Base-by-base conservation (phyloP, 2,113 vertebrate species). In the Sylvia atricapilla region DNA sequence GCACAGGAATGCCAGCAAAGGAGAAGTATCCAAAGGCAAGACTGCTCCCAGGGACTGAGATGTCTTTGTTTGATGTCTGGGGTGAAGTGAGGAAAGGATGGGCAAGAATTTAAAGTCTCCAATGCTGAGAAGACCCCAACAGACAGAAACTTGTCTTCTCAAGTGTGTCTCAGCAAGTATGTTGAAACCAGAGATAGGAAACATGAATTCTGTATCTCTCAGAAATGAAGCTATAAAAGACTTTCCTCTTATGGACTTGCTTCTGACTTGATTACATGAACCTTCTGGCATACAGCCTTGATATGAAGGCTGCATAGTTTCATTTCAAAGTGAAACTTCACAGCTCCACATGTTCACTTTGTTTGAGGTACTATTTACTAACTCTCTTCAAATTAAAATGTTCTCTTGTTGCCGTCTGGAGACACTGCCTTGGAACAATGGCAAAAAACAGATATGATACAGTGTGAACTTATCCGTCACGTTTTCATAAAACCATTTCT, bases 261-360 rank as follows among this genome's bases (percentile, higher is more conserved):
- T 93, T 85, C 59, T 80, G 85, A 44, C 72, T 92, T 96, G 90
- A 88, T 89, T 90, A 93, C 64, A 90, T 23, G 76, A 92, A 90
- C 73, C 41, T 92, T 60, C 62, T 95, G 90, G 88, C 92, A 92
- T 2, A 8, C 2, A 4, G 80, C 76, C 94, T 89, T 87, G 70
- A 87, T 81, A 82, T 91, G 80, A 89, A 92, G 66, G 84, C 74
- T 91, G 86, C 70, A 82, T 33, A 78, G 24, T 69, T 96, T 93
- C 53, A 92, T 75, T 90, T 95, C 86, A 75, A 92, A 94, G 76
- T 89, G 86, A 94, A 96, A 94, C 43, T 84, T 82, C 73, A 86
- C 83, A 87, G 80, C 27, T 93, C 80, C 49, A 89, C 74, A 86
- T 33, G 49, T 67, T 81, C 69, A n/a, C 52, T 78, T 86, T 81